Base-by-base conservation (phyloP, 2,797 vertebrate species). In the Ptychobarbus kaznakovi region DNA sequence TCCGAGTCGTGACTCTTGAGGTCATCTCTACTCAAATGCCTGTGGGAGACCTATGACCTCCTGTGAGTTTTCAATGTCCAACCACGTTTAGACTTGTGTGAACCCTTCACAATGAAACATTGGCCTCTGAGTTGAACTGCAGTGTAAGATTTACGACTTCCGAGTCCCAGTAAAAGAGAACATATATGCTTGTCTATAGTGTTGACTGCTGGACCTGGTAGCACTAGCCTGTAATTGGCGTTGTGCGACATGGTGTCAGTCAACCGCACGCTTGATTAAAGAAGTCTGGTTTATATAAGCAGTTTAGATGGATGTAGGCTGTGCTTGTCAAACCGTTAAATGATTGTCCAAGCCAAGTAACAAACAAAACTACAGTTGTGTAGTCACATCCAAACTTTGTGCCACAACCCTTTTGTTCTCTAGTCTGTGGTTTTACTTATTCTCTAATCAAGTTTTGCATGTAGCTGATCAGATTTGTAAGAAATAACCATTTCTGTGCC, bases 171-270 rank as follows among this genome's bases (percentile, higher is more conserved):
- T 65, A 49, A 32, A 63, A 84, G 81, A 80, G 89, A 90, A 92
- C 89, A 84, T 86, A 82, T 90, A 92, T 92, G 91, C 90, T 88
- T 84, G 87, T 90, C 88, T 87, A 88, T 90, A 87, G 90, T 88
- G 91, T 91, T 91, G 90, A 92, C 92, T 93, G 93, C 89, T 90
- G 68, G 84, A 53, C 70, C 86, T 94, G 92, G 90, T 91, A 90
- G 73, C 56, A 25, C 35, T 15, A 44, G 87, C 85, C 90, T 91
- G 83, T 82, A 94, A 92, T 94, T 89, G 90, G 90, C 18, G 82
- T 79, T 89, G 85, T 80, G 87, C 90, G 90, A 92, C 90, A 87
- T 91, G 88, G 89, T 93, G 92, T 92, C 90, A 12, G 86, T 85
- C 90, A 81, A 89, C 93, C 92, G 82, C 91, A 89, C 79, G 20